Conservation (phyloP, 2,797 vertebrate species). For the Podarcis lilfordi region DNA sequence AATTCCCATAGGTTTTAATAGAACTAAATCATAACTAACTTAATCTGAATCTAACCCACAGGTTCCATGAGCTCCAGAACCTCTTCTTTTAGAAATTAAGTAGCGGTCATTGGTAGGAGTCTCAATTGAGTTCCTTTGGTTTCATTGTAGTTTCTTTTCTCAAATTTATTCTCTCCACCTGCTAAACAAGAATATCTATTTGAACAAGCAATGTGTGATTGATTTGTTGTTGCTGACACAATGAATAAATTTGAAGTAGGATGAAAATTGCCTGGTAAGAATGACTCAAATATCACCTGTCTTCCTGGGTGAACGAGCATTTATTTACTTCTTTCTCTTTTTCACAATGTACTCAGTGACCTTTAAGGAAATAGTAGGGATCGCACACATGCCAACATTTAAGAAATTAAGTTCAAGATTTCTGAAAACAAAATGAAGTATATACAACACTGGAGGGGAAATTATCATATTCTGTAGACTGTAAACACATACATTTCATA, state of each 20-base stretch:
- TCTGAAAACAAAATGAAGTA: conserved; percentile 44
- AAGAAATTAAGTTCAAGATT: conserved; percentile 61
- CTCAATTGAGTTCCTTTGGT: not conserved
- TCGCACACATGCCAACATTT: conserved; percentile 59
- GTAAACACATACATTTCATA: conserved; percentile 23
- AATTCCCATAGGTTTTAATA: too few relatives aligned
- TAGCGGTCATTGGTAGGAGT: rapidly evolving
- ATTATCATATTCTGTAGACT: not conserved
- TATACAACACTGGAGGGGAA: not conserved
- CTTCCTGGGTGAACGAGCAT: conserved; percentile 66
- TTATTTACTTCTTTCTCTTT: conserved; percentile 63
- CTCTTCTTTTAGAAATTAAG: not conserved
- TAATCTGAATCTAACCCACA: not conserved
- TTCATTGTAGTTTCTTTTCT: conserved; percentile 13
- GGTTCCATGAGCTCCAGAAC: not conserved
- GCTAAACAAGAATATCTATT: conserved; percentile 50
- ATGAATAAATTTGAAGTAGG: conserved; percentile 71
- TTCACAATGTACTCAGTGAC: conserved; percentile 63
- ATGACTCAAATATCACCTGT: conserved; percentile 69
- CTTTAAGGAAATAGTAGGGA: conserved; percentile 65
- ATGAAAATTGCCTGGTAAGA: conserved; percentile 73
- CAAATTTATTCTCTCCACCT: conserved; percentile 47
- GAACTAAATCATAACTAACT: not conserved
- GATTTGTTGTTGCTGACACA: conserved; percentile 69
- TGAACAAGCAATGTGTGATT: conserved; percentile 52